Conservation (phyloP, 2,797 vertebrate genomes). For the Simalia tracyae region DNA sequence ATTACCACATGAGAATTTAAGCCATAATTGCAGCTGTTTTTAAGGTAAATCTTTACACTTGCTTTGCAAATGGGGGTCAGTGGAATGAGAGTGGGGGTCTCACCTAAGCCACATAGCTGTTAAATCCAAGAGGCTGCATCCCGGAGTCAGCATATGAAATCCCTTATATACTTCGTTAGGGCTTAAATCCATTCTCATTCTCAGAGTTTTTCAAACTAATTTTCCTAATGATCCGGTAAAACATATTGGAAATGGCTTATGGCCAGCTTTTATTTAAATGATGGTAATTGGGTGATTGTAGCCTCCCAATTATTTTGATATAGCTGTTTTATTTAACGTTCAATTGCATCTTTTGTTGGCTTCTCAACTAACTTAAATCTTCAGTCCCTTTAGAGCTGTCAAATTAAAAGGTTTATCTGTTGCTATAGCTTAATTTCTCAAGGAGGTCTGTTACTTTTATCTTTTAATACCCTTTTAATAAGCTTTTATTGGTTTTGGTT, state of each 20-base stretch:
- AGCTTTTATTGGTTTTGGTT: constrained; percentile 5
- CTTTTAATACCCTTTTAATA: neutral
- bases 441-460: constrained; percentile 35
- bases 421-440: constrained; percentile 47
- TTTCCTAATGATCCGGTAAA: constrained; percentile 56
- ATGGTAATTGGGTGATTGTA: constrained; percentile 45
- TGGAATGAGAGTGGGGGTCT: too few relatives aligned
- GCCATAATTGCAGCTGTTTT: neutral
- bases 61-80: neutral
- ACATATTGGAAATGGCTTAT: constrained; percentile 53
- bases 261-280: constrained; percentile 55
- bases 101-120: neutral
- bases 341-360: constrained; percentile 58
- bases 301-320: constrained; percentile 42
- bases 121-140: neutral
- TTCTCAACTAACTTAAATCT: constrained; percentile 46
- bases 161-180: constrained; percentile 22
- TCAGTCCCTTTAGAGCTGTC: constrained; percentile 42
- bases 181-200: constrained; percentile 43
- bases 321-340: constrained; percentile 43
- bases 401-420: constrained; percentile 48
- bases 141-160: neutral
- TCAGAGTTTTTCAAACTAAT: constrained; percentile 53
- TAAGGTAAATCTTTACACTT: neutral
- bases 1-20: neutral